Percentiles rank a stretch among this genome's conserved stretches.
phyloP scores from a whole-genome alignment of 1,140 invertebrate genomes.

The Psix sp. region DNA sequence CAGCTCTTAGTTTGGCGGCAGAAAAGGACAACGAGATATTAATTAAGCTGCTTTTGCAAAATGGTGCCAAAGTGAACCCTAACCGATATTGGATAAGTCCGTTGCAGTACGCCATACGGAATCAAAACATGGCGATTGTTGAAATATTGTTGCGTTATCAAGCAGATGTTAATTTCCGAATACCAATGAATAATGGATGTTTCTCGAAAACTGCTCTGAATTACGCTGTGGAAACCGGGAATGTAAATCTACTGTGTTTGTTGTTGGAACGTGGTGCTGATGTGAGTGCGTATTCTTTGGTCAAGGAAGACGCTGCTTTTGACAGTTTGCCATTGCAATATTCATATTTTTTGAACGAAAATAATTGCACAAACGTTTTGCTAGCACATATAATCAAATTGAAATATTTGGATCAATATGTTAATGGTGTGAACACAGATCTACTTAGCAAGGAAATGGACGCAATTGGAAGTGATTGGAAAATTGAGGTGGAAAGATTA shows the following conservation, averaged over 20 bases:
- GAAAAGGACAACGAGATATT: background rate
- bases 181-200: background rate
- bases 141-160: background rate
- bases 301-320: background rate
- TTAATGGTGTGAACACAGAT: background rate
- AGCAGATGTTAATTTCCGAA: slow-evolving; percentile 4
- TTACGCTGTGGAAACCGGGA: slow-evolving; percentile 2
- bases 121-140: background rate
- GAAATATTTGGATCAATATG: background rate
- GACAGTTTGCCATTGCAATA: background rate
- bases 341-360: background rate
- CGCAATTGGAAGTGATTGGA: background rate
- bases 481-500: background rate
- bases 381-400: background rate
- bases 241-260: background rate
- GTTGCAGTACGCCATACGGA: background rate
- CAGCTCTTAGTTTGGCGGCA: background rate
- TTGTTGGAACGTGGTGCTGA: slow-evolving; percentile 5
- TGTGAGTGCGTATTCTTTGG: background rate
- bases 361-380: background rate
- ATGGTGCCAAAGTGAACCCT: background rate
- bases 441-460: background rate
- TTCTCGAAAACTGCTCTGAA: background rate
- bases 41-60: background rate
- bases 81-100: background rate